A percentile compares a stretch with the other conserved stretches of the same genome.
These are phyloP conservation scores for Myotis davidii DNA, from an alignment of 2,113 vertebrate genomes.

Conservation along the genomic window DNA sequence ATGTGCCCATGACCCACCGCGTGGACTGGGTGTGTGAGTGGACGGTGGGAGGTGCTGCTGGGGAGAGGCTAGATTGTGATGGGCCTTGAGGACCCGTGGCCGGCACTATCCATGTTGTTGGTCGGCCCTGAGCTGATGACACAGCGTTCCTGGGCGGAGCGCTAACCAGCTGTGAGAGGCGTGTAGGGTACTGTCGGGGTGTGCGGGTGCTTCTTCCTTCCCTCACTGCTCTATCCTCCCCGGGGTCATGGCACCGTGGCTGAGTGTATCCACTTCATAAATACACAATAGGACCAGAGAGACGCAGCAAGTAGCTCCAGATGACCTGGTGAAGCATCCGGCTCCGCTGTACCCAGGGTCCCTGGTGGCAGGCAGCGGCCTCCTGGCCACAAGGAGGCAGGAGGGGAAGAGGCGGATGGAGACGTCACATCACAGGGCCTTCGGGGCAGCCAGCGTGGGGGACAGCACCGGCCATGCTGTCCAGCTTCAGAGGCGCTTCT, in stretches of 20 bases:
- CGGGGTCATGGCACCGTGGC: neutral
- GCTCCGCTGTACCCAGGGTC: neutral
- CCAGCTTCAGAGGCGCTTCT: neutral
- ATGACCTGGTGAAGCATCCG: neutral
- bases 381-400: neutral
- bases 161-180: neutral
- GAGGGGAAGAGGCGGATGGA: accelerated
- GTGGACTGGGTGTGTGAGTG: no score
- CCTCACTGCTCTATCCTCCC: neutral
- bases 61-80: no score
- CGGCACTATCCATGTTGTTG: accelerated
- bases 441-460: accelerated
- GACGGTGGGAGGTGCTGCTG: neutral
- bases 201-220: neutral
- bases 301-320: neutral
- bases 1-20: neutral
- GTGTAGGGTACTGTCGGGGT: neutral
- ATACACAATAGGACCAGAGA: neutral
- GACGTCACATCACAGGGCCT: accelerated
- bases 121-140: neutral
- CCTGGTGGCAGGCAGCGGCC: accelerated
- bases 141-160: neutral
- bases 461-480: neutral
- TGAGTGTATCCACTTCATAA: neutral
- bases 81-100: neutral